Evolutionary conservation across 1,140 invertebrate species (phyloP), one percentile per base, ranked within the genome.

Genomic region (Ceratina australensis): DNA sequence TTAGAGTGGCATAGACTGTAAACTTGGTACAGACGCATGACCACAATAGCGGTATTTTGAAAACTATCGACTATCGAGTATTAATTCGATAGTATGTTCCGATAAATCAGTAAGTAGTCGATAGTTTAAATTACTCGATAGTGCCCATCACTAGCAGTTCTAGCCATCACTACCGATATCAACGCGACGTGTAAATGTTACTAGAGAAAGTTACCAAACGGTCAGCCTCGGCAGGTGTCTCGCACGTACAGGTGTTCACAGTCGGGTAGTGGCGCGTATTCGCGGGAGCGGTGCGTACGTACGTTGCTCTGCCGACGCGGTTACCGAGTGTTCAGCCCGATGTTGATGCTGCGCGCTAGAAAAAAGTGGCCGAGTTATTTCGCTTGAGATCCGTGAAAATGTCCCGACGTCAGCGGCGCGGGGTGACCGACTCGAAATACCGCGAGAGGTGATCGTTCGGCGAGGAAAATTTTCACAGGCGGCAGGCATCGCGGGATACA

Each of bases 181-280:
- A 12, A 57, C 20, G 24, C 1, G 10, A 66, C 42, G 47, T 49
- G 24, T 59, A 64, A 78, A 78, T 72, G 52, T 78, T 69, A 78
- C 84, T 85, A 86, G 80, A n/a, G 49, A 73, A 82, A 84, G 50
- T 85, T 66, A 80, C 83, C 65, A 79, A 57, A 52, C 26, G 26
- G 54, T 57, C 47, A 74, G 66, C 72, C 59, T 59, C 72, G 72
- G 77, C 81, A 83, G 79, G 81, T 86, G 85, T 86, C 68, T 78
- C 47, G 64, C 81, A 83, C 81, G 85, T 84, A 86, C 86, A 87
- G 86, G 84, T 84, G 84, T 81, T 80, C 78, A n/a, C n/a, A 82
- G 80, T 78, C 80, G 66, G 71, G 65, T 79, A 79, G 85, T 84
- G 77, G 67, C 77, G 84, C 84, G 85, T 78, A 82, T 78, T 77